Evolutionary conservation across 2,797 vertebrate species (phyloP), one percentile per base, ranked within the genome.

Genomic region (Astyanax mexicanus): DNA sequence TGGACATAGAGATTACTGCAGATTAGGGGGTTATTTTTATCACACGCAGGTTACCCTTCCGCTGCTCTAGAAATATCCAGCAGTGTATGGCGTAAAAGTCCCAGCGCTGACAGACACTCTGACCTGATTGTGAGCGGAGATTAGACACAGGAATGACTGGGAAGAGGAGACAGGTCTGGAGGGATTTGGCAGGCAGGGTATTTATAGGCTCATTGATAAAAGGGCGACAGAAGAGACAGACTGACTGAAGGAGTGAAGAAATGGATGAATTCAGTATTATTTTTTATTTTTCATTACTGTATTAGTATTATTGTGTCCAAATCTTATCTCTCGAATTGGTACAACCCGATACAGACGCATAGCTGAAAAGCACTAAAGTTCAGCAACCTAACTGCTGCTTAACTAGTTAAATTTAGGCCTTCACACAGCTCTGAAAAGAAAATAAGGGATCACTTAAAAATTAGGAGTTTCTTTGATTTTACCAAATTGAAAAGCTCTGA

Each of bases 21-120:
- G 74, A 80, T 77, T 62, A 74, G 29, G 2, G 4, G 27, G 19
- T n/a, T 83, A 69, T 73, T 82, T 77, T 68, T 74, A 77, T 11
- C 52, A 10, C 44, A 27, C 42, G 45, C 7, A 3, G 66, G 44
- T 7, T 55, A n/a, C n/a, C 70, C 66, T 83, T 66, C 29, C 69
- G 37, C 15, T 47, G 74, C 62, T 75, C 74, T 77, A 74, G 32
- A 85, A 88, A 85, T 89, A 83, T 75, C 60, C n/a, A 32, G 69
- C 61, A 55, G 81, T 57, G 78, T 71, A n/a, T 49, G 21, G 52
- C 81, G 61, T 55, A 75, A 74, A 32, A 13, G 44, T 67, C 52
- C 47, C 21, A 7, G 69, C 60, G 69, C 51, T 65, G 49, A 45
- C 52, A 40, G 45, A 67, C 12, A 73, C 58, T 69, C 44, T 55